Evolutionary conservation across 2,888 invertebrate species (phyloP), one percentile per base, ranked within the genome.

Genomic region (Taphrorychus bicolor): DNA sequence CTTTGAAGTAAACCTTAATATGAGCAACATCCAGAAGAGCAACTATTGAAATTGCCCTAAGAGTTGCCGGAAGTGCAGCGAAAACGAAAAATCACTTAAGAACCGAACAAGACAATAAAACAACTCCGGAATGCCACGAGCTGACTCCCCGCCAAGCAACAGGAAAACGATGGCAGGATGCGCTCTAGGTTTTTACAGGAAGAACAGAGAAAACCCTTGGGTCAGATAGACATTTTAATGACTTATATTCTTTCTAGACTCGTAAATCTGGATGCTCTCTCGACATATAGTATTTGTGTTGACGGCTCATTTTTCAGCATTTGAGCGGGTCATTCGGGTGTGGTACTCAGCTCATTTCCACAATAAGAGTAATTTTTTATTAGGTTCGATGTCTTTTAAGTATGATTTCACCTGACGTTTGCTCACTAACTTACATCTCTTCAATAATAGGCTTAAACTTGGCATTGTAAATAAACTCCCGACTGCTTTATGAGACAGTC

Each of bases 201-300:
- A 23, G 54, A 54, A 14, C 19, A 19, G 16, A 48, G 75, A 75
- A 71, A 75, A 73, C 75, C 78, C 73, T 74, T 75, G 71, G 76
- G 76, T 75, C 72, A 73, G 71, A 75, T 51, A 67, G 40, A 49
- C 66, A 71, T 73, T 74, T 76, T 77, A 78, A 78, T 79, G 78
- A 77, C 77, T 79, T 75, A 59, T 66, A 78, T 78, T 78, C 76
- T 77, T 72, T 69, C 62, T 71, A 70, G 72, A 59, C 72, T 77
- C 76, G 77, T 79, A 78, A 78, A 78, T 79, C 77, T 76, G 74
- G 67, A 75, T 77, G 75, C 70, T 70, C 70, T 54, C 24, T 24
- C 24, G n/a, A n/a, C n/a, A n/a, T n/a, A n/a, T n/a, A n/a, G n/a
- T n/a, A n/a, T n/a, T n/a, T n/a, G n/a, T n/a, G n/a, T n/a, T n/a